Conservation (phyloP, 1,140 invertebrate species). For the Maniola jurtina region DNA sequence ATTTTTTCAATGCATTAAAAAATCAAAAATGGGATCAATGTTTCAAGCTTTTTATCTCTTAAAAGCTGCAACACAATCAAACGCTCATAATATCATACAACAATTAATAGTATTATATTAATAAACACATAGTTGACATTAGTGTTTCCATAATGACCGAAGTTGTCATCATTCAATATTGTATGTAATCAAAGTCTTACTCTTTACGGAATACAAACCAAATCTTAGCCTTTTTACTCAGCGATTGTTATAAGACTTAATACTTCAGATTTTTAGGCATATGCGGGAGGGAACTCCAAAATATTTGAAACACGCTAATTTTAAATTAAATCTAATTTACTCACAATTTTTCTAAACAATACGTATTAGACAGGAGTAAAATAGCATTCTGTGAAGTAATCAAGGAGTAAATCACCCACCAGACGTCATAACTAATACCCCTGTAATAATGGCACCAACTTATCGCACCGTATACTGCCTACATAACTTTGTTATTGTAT, state of each 20-base stretch:
- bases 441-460: conserved; percentile 79
- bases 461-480: conserved; percentile 78
- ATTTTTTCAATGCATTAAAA: conserved; percentile 24
- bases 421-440: conserved; percentile 68
- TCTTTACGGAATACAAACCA: not conserved
- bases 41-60: conserved; percentile 11
- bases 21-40: conserved; percentile 13
- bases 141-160: not conserved
- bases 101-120: conserved; percentile 6
- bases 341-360: not conserved
- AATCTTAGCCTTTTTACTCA: not conserved
- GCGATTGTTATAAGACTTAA: no score
- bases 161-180: not conserved
- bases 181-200: not conserved
- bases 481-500: conserved; percentile 77
- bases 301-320: conserved; percentile 4
- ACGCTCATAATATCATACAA: conserved; percentile 22
- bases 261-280: not conserved
- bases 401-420: conserved; percentile 41
- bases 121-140: conserved; percentile 19
- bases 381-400: conserved; percentile 18
- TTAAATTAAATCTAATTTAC: not conserved
- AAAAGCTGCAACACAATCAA: conserved; percentile 24
- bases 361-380: conserved; percentile 12
- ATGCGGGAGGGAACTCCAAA: not conserved